Evolutionary conservation across 2,113 vertebrate genomes (phyloP), one percentile per base, ranked within the genome.

Genomic region (Pandion haliaetus): DNA sequence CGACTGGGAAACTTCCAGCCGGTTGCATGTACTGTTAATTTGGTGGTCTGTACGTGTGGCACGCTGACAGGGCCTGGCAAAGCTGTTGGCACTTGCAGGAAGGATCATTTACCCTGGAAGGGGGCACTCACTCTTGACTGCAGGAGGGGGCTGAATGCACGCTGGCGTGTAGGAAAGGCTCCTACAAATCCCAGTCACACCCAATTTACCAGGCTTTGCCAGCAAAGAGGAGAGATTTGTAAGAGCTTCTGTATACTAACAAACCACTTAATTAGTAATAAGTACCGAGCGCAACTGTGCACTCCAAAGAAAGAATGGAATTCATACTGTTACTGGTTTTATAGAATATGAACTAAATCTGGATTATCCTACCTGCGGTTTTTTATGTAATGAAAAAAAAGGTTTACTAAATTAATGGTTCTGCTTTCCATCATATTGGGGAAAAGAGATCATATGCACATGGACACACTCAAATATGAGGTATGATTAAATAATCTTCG

Each of bases 1-100:
- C 14, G 21, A 34, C 2, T 58, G 49, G 61, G 63, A 82, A 47
- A 62, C 4, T 29, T 34, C 28, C 15, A 66, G 40, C 36, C 17
- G 3, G 2, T 31, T 7, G n/a, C 28, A 16, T 2, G 2, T 45
- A 5, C 36, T 10, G 16, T 40, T 58, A 11, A 19, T 28, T 16
- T 55, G n/a, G 20, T n/a, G 57, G 49, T 29, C 23, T 20, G 50
- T 29, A 2, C 10, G 2, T 1, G 21, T 13, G 80, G 9, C 9
- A 34, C 17, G 3, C 34, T 12, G 44, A 16, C 17, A 17, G 44
- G 50, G 23, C 38, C 76, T 50, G 29, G 29, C 29, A 55, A 34
- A 81, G 61, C 38, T 82, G 12, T 8, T 5, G 11, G 45, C n/a
- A 14, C 5, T 21, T 20, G 15, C 10, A 40, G 38, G 12, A 74